These are phyloP conservation scores for Diarsia dahlii DNA, from an alignment of 2,888 invertebrate species.

Conservation along the genomic window DNA sequence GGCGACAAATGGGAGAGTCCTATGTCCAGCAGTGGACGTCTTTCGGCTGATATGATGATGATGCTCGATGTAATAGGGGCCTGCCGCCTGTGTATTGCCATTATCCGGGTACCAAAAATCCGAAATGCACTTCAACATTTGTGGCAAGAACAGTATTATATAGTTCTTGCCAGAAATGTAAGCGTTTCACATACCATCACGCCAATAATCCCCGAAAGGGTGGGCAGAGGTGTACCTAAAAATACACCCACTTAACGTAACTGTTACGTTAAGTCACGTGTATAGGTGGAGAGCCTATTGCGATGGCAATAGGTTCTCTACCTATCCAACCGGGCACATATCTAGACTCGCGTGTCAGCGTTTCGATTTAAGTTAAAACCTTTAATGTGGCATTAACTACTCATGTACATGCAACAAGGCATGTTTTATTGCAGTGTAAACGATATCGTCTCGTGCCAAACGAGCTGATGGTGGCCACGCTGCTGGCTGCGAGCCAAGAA, in stretches of 20 bases:
- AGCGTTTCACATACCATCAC: not conserved
- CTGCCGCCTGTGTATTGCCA: not conserved
- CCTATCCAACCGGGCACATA: too few relatives aligned
- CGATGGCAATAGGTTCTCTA: too few relatives aligned
- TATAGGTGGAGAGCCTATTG: too few relatives aligned
- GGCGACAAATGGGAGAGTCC: too few relatives aligned
- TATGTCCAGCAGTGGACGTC: too few relatives aligned
- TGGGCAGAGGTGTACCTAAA: too few relatives aligned
- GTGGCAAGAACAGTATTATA: not conserved
- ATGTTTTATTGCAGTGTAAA: constrained; percentile 3
- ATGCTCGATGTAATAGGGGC: not conserved
- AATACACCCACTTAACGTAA: too few relatives aligned
- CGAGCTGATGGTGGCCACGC: not conserved
- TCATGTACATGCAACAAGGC: constrained; percentile 6
- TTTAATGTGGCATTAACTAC: constrained; percentile 4
- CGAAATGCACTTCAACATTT: not conserved
- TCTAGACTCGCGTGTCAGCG: not conserved
- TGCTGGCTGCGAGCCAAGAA: constrained; percentile 25
- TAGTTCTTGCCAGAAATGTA: constrained; percentile 1
- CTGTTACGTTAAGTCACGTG: too few relatives aligned
- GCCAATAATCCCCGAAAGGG: too few relatives aligned
- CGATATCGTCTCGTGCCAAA: constrained; percentile 1
- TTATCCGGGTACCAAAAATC: not conserved
- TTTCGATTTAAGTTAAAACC: not conserved
- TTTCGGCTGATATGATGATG: too few relatives aligned